These are phyloP conservation scores for Arothron firmamentum DNA, from an alignment of 2,113 vertebrate species.

Conservation along the genomic window DNA sequence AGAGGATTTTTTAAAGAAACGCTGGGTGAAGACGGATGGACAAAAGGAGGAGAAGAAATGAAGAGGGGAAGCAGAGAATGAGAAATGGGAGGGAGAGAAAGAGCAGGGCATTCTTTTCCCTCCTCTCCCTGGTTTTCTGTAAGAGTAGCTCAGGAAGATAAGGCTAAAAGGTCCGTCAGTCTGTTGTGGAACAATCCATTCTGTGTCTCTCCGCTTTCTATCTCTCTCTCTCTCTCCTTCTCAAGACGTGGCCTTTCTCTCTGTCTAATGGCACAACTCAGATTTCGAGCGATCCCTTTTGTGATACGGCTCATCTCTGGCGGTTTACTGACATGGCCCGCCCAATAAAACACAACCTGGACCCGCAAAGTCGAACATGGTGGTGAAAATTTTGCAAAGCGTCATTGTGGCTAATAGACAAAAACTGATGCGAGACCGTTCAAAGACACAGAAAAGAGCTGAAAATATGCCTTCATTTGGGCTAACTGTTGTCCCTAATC, in stretches of 20 bases:
- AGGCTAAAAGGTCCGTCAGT: constrained; percentile 81
- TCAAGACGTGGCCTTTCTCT: constrained; percentile 70
- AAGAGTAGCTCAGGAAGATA: constrained; percentile 80
- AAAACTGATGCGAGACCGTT: constrained; percentile 33
- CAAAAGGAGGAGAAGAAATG: constrained; percentile 71
- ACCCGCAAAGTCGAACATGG: constrained; percentile 11
- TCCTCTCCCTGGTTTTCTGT: constrained; percentile 78
- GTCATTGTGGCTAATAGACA: constrained; percentile 41
- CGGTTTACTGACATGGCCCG: constrained; percentile 66
- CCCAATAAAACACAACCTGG: constrained; percentile 41
- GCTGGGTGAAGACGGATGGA: constrained; percentile 55
- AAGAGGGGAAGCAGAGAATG: constrained; percentile 69
- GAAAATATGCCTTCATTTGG: constrained; percentile 60
- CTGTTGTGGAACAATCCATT: constrained; percentile 78
- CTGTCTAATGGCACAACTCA: constrained; percentile 76
- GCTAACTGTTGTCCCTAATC: constrained; percentile 61
- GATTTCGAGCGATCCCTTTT: constrained; percentile 73
- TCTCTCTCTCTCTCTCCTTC: constrained; percentile 40
- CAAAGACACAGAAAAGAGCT: constrained; percentile 52
- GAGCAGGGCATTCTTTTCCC: constrained; percentile 66
- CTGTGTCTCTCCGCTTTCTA: constrained; percentile 68
- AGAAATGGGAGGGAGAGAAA: constrained; percentile 70
- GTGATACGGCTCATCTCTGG: constrained; percentile 72
- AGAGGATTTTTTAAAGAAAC: constrained; percentile 54
- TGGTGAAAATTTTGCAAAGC: constrained; percentile 19